These are phyloP conservation scores for Oceanodroma leucorhoa DNA, from an alignment of 2,797 vertebrate genomes.

Conservation along the genomic window DNA sequence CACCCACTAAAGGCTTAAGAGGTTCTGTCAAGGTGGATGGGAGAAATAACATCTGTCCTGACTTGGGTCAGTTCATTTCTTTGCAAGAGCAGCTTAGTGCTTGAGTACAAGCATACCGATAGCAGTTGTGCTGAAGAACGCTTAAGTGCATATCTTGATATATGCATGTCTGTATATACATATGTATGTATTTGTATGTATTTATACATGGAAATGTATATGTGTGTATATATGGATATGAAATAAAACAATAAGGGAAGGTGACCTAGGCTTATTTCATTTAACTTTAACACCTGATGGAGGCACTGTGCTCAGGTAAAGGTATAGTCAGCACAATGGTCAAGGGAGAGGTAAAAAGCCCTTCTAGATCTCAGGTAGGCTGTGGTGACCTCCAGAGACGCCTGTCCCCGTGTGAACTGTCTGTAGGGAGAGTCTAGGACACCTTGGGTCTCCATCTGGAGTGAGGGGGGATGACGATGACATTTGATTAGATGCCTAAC, in stretches of 20 bases:
- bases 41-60: background rate
- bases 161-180: background rate
- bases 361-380: background rate
- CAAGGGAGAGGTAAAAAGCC: background rate
- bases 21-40: background rate
- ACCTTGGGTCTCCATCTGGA: background rate
- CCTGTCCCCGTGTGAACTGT: fast-evolving
- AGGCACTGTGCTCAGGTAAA: background rate
- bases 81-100: background rate
- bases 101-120: background rate
- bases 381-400: background rate
- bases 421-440: background rate
- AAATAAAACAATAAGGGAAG: background rate
- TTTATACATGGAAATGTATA: background rate
- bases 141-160: background rate
- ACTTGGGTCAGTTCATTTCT: background rate
- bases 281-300: background rate
- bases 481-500: background rate
- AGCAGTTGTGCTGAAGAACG: background rate
- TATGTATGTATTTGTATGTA: background rate
- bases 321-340: background rate
- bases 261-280: background rate
- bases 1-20: background rate
- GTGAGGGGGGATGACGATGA: no score
- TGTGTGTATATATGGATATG: background rate